phyloP scores from a whole-genome alignment of 1,140 invertebrate genomes.

The Triops cancriformis region DNA sequence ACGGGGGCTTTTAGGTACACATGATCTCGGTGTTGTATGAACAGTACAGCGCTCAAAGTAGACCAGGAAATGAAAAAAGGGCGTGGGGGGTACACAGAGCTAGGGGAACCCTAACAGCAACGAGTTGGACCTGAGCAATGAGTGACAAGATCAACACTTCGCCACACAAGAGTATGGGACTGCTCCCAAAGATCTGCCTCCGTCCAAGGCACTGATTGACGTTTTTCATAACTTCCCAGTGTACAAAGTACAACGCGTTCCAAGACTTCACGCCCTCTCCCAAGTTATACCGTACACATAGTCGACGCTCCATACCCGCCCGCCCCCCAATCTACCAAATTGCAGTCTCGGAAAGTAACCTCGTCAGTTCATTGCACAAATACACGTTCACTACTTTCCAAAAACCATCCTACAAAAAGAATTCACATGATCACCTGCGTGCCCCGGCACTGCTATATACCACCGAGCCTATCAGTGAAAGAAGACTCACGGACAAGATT shows the following conservation, averaged over 20 bases:
- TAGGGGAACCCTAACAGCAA: not conserved
- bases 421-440: too few species aligned
- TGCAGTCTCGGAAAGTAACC: too few species aligned
- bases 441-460: too few species aligned
- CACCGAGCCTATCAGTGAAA: too few species aligned
- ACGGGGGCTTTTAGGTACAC: not conserved
- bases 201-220: not conserved
- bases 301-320: too few species aligned
- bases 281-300: too few species aligned
- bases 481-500: too few species aligned
- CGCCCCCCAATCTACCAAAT: too few species aligned
- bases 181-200: not conserved
- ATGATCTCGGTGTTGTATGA: constrained; percentile 4
- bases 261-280: not conserved
- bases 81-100: not conserved
- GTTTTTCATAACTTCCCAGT: not conserved
- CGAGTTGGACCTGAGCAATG: not conserved
- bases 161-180: not conserved
- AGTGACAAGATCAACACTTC: not conserved
- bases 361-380: too few species aligned
- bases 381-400: too few species aligned
- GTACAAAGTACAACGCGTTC: not conserved
- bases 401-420: too few species aligned
- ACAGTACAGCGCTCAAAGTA: not conserved
- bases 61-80: constrained; percentile 9